Evolutionary conservation across 2,797 vertebrate species (phyloP).

Genomic region (Rhynchonycteris naso): DNA sequence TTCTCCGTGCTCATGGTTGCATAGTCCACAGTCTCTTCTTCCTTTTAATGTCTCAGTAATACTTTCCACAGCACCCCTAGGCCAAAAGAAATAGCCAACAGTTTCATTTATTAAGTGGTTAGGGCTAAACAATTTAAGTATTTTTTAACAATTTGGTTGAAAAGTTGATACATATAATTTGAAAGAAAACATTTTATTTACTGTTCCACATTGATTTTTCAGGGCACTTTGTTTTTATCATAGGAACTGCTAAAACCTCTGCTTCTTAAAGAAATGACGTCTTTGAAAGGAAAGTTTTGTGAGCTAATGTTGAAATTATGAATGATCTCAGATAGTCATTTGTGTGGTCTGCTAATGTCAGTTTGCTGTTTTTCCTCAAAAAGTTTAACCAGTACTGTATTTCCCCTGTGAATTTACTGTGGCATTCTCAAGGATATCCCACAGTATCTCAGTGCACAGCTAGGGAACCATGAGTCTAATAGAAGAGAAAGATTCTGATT

Average conservation of each 20-base stretch:
- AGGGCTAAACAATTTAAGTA: background rate
- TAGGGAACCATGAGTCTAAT: background rate
- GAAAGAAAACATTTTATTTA: slow-evolving; percentile 10
- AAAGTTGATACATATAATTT: slow-evolving; percentile 33
- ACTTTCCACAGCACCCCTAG: background rate
- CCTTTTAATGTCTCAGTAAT: slow-evolving; percentile 1
- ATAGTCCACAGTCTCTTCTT: background rate
- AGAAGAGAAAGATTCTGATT: background rate
- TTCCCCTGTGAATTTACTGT: background rate
- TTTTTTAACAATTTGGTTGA: slow-evolving; percentile 10
- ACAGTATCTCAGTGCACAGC: background rate
- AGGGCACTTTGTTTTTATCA: background rate
- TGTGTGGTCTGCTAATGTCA: background rate
- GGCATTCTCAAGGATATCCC: background rate
- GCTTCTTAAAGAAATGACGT: background rate
- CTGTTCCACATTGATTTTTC: slow-evolving; percentile 41
- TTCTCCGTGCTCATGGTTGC: background rate
- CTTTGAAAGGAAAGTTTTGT: slow-evolving; percentile 28
- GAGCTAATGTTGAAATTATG: slow-evolving; percentile 36
- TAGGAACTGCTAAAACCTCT: background rate
- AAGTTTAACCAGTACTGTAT: background rate
- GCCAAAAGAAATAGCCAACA: background rate
- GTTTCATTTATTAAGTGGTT: slow-evolving; percentile 34
- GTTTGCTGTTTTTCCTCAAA: background rate
- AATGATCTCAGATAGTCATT: slow-evolving; percentile 22